Percentiles rank a stretch among this genome's conserved stretches.
phyloP scores from a whole-genome alignment of 2,888 invertebrate genomes.

The Nebria salina region DNA sequence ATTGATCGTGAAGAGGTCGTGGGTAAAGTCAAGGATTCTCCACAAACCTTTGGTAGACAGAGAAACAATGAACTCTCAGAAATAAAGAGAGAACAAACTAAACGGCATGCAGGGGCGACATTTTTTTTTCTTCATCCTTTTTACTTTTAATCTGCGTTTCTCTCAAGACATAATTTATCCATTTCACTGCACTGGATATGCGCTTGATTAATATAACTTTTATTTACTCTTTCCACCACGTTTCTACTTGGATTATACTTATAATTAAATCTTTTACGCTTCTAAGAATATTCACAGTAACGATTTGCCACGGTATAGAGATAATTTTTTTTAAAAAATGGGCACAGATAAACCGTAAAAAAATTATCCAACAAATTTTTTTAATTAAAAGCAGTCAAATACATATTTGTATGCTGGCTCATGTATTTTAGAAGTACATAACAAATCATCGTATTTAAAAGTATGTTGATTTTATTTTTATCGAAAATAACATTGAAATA shows the following conservation, averaged over 20 bases:
- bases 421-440: too few species aligned
- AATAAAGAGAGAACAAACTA: neutral
- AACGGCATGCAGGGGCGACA: neutral
- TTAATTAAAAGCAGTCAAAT: too few species aligned
- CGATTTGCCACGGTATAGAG: neutral
- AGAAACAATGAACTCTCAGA: neutral
- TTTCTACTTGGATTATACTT: neutral
- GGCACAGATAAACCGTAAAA: too few species aligned
- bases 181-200: slow-evolving; percentile 7
- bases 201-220: slow-evolving; percentile 10
- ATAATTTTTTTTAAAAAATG: neutral
- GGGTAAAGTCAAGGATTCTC: slow-evolving; percentile 27
- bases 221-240: neutral
- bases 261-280: slow-evolving; percentile 9
- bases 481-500: too few species aligned
- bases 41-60: neutral
- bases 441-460: too few species aligned
- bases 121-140: neutral
- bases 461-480: too few species aligned
- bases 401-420: too few species aligned
- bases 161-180: slow-evolving; percentile 3
- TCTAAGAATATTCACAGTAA: neutral
- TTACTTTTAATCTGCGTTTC: neutral
- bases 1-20: slow-evolving; percentile 32
- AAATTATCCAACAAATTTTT: too few species aligned